Conservation (phyloP, 37 sponge, comb jelly and placozoan genomes). For the Agelas oroides region DNA sequence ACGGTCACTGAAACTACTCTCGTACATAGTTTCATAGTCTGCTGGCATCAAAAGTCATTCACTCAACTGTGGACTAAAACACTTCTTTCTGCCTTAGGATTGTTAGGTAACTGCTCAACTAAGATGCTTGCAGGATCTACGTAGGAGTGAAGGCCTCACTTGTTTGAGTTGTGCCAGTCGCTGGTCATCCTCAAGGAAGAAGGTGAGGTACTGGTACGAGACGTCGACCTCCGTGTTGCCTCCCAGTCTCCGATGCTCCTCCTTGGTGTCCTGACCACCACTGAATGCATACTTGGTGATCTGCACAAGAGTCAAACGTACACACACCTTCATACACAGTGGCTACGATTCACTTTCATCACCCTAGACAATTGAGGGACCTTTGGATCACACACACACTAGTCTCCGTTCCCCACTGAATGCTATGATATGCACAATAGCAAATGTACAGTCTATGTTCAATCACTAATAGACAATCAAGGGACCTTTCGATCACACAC, state of each 20-base stretch:
- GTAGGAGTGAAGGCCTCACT: conserved; percentile 56
- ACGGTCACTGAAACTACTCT: no score
- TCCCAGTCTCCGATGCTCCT: conserved; percentile 93
- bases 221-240: conserved; percentile 97
- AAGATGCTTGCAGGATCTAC: no score
- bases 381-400: conserved; percentile 8
- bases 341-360: not conserved
- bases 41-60: no score
- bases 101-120: no score
- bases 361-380: no score
- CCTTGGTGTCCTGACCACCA: conserved; percentile 94
- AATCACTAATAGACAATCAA: no score
- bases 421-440: no score
- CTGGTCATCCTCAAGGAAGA: conserved; percentile 96
- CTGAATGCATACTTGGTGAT: conserved; percentile 98
- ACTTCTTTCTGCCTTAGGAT: no score
- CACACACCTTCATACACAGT: not conserved
- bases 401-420: not conserved
- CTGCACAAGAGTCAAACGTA: conserved; percentile 29
- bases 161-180: conserved; percentile 81
- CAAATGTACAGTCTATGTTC: no score
- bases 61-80: no score
- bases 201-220: conserved; percentile 95
- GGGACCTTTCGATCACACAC: no score
- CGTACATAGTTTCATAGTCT: no score